Base-by-base conservation (phyloP, 2,797 vertebrate species). In the Fistularia commersonii region DNA sequence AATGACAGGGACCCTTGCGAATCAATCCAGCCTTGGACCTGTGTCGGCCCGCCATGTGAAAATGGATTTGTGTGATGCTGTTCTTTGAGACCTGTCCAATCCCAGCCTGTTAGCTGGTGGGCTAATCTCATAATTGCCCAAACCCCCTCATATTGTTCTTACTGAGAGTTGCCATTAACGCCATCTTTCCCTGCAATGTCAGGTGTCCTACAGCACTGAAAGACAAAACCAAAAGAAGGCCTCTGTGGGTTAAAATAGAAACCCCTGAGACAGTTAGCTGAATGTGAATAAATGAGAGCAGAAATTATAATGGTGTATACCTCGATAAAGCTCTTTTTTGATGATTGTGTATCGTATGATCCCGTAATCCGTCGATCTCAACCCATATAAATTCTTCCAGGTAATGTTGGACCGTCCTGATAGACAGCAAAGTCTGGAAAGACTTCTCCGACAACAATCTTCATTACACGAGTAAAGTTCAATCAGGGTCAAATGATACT, bases 71-170 rank as follows among this genome's bases (percentile, higher is more conserved):
- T 87, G 81, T 80, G 86, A 89, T 81, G 86, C 90, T 88, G 82
- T 89, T 90, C 83, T 90, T 89, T 91, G 81, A 91, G 72, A 79
- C 80, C 80, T 69, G 74, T 91, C 83, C 88, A 91, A 90, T 90
- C 76, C 82, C 81, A 60, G 86, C 81, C 88, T 87, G 75, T 80
- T 83, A 90, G 81, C 84, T 81, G 82, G 82, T 90, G 72, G 85
- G 79, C 90, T 93, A 93, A 94, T 93, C 93, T 93, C 87, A 88
- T 94, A 92, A 93, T 93, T 91, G 90, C 85, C 70, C 33, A 83
- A 89, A 86, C 83, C 86, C 87, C 89, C 81, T 83, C 64, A 75
- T 91, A 94, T 90, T 92, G 84, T 93, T 90, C 88, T 80, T 72
- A 67, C 79, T 61, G 76, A 85, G 86, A 70, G 80, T 82, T 83